Evolutionary conservation across 2,797 vertebrate genomes (phyloP).

Genomic region (Macropodus opercularis): DNA sequence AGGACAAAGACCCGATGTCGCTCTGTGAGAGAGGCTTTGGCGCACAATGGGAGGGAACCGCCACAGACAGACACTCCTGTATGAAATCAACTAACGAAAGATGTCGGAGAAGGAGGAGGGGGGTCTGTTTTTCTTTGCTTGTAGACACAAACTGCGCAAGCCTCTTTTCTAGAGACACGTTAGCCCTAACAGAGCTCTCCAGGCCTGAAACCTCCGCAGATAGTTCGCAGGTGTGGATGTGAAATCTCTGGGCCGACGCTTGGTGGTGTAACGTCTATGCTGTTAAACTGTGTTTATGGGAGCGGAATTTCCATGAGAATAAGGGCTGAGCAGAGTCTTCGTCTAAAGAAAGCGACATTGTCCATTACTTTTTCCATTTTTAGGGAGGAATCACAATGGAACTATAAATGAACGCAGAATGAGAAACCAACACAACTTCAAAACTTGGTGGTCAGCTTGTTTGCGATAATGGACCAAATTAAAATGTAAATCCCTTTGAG

Average conservation of each 20-base stretch:
- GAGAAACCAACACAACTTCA: slow-evolving; percentile 23
- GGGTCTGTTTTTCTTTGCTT: background rate
- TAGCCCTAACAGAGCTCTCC: background rate
- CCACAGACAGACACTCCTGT: slow-evolving; percentile 53
- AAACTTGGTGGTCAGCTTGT: slow-evolving; percentile 11
- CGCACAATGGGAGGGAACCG: slow-evolving; percentile 64
- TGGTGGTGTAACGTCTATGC: slow-evolving; percentile 34
- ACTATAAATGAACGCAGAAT: slow-evolving; percentile 41
- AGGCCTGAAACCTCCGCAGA: slow-evolving; percentile 2
- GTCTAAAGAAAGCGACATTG: slow-evolving; percentile 49
- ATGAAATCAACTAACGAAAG: slow-evolving; percentile 42
- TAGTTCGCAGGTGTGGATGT: slow-evolving; percentile 20
- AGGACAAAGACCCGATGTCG: slow-evolving; percentile 77
- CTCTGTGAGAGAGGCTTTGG: slow-evolving; percentile 47
- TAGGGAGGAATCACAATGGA: background rate
- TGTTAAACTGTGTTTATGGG: slow-evolving; percentile 63
- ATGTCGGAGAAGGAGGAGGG: slow-evolving; percentile 23
- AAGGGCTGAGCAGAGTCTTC: slow-evolving; percentile 50
- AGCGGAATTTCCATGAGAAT: slow-evolving; percentile 71
- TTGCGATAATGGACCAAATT: slow-evolving; percentile 40
- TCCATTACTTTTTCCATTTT: slow-evolving; percentile 17
- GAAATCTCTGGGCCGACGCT: slow-evolving; percentile 41
- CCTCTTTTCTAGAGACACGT: slow-evolving; percentile 25
- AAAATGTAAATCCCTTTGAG: slow-evolving; percentile 64
- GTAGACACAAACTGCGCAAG: slow-evolving; percentile 8